These are phyloP conservation scores for Chondrosia reniformis DNA, from an alignment of 37 sponge, comb jelly and placozoan species.

Conservation along the genomic window DNA sequence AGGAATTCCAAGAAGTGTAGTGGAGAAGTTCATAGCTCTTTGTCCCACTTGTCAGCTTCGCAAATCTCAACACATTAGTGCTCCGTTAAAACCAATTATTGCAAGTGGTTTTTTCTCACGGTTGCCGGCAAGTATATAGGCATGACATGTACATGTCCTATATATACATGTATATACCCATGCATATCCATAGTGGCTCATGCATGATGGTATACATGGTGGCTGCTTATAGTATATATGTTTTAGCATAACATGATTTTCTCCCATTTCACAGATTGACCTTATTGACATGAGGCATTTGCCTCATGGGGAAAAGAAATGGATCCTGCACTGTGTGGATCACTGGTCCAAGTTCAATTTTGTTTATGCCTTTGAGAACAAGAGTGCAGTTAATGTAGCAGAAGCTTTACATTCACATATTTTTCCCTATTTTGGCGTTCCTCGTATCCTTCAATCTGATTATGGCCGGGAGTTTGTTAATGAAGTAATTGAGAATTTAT, in stretches of 20 bases:
- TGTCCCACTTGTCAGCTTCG: background rate
- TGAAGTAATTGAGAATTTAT: constrained; percentile 10
- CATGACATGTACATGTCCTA: background rate
- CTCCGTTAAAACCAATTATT: background rate
- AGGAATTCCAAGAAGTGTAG: too few relatives aligned
- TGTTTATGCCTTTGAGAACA: too few relatives aligned
- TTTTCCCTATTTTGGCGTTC: constrained; percentile 16
- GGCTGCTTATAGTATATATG: too few relatives aligned
- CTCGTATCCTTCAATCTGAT: constrained; percentile 12
- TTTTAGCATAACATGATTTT: too few relatives aligned
- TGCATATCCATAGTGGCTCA: too few relatives aligned
- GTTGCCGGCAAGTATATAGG: background rate
- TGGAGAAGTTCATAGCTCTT: background rate
- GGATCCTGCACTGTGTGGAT: too few relatives aligned
- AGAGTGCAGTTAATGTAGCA: too few relatives aligned
- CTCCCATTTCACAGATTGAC: background rate
- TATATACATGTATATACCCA: background rate
- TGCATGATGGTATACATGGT: too few relatives aligned
- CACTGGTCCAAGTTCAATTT: too few relatives aligned
- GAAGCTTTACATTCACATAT: background rate
- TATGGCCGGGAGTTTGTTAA: constrained; percentile 20
- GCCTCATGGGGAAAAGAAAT: too few relatives aligned
- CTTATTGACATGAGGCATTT: background rate
- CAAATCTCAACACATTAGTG: background rate
- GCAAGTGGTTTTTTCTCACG: background rate